These are phyloP conservation scores for Muraenolepis orangiensis DNA, from an alignment of 2,797 vertebrate genomes.

Conservation along the genomic window DNA sequence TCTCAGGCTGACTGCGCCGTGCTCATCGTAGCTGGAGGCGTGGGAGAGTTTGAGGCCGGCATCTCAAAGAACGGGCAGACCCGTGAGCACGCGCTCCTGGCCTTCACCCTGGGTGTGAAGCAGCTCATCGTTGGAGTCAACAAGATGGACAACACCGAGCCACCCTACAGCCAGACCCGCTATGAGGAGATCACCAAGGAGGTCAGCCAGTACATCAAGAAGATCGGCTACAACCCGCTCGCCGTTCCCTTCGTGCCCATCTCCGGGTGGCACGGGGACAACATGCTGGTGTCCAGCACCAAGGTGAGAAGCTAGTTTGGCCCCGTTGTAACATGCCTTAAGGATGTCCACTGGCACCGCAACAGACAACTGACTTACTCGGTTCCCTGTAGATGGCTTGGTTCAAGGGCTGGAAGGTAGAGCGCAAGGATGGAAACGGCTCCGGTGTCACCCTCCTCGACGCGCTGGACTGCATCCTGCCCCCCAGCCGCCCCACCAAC, in stretches of 20 bases:
- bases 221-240: slow-evolving; percentile 81
- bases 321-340: no score
- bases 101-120: slow-evolving; percentile 78
- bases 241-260: slow-evolving; percentile 76
- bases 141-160: slow-evolving; percentile 84
- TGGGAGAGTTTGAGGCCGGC: slow-evolving; percentile 80
- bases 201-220: slow-evolving; percentile 81
- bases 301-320: slow-evolving; percentile 59
- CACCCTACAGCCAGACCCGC: slow-evolving; percentile 76
- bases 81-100: slow-evolving; percentile 78
- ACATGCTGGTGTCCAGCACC: slow-evolving; percentile 77
- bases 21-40: slow-evolving; percentile 77
- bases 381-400: slow-evolving; percentile 55
- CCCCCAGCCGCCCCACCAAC: slow-evolving; percentile 59
- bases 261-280: slow-evolving; percentile 82
- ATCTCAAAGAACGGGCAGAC: slow-evolving; percentile 83
- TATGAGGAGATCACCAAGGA: slow-evolving; percentile 80
- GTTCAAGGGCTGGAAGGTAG: slow-evolving; percentile 68
- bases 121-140: slow-evolving; percentile 79
- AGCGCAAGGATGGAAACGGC: slow-evolving; percentile 57
- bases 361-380: not conserved
- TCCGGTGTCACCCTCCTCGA: slow-evolving; percentile 57
- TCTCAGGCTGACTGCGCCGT: slow-evolving; percentile 78
- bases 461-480: slow-evolving; percentile 62
- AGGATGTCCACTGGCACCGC: not conserved